Evolutionary conservation across 2,797 vertebrate genomes (phyloP), one percentile per base, ranked within the genome.

Genomic region (Urocyon cinereoargenteus): DNA sequence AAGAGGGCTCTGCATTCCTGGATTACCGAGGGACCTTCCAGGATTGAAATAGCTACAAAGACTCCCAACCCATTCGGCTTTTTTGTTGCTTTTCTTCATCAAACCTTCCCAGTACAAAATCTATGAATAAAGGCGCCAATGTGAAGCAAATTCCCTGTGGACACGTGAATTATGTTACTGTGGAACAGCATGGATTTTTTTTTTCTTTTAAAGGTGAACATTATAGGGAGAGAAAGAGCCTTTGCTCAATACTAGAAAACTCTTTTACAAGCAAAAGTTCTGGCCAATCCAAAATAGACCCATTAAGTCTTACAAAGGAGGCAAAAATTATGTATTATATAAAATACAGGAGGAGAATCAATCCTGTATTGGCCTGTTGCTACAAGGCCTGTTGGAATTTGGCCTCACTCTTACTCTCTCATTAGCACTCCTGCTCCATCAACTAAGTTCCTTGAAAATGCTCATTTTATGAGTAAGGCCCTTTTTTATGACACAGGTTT

Each of bases 211-310:
- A 84, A 77, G 34, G 28, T 51, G 55, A 93, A 79, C 15, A 68
- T 61, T 81, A 85, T 12, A 59, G 90, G 22, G n/a, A 40, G 7
- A 82, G 16, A 83, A 93, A 90, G 57, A 75, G 8, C 16, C 22
- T 73, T 92, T 90, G 28, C 31, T 70, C 57, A 75, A 26, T 70
- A 75, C 36, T 68, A 89, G 91, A 90, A 93, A 97, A 62, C 34
- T 79, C 4, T 86, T 94, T 64, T 31, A 66, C 34, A 34, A 24
- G 34, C 51, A 57, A 49, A 94, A 94, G 12, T 75, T 91, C 55
- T 84, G 61, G 14, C 22, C 53, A 92, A 34, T 49, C 34, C 86
- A 96, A 94, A 91, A 77, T 21, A 81, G 34, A 75, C 14, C 34
- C 90, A 83, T 57, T 93, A 82, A 81, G 59, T 86, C 9, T 79